Evolutionary conservation across 2,797 vertebrate species (phyloP), one percentile per base, ranked within the genome.

Genomic region (Eurystomus glaucurus): DNA sequence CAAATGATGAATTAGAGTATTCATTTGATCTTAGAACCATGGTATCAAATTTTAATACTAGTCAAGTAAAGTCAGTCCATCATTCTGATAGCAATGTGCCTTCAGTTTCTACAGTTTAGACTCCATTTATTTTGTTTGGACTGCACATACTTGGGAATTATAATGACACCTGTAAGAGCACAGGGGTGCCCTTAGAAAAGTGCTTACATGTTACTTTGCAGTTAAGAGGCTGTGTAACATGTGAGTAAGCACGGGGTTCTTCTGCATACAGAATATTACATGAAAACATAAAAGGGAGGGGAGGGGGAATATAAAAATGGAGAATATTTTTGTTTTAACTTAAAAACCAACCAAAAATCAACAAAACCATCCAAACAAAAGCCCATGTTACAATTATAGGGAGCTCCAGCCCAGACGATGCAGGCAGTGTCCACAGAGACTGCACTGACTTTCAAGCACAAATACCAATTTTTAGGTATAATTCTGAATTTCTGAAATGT

Each of bases 321-420:
- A 60, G 1, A 62, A 50, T 31, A 64, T 31, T 72, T 70, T 77
- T 14, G 6, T 54, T 92, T 87, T 52, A 76, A 77, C 48, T 57
- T 52, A 48, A 82, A 94, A 75, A 12, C 2, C 58, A 76, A 43
- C 4, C 3, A 51, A 60, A 41, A 18, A 25, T n/a, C 25, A 88
- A 31, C 8, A 55, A 35, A 78, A 50, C 1, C 0, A 3, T 14
- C 5, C 21, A 94, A 89, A 68, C 45, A 74, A 92, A 79, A 65
- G 1, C 9, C 31, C 4, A 22, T 8, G 3, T 50, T 28, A 74
- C 35, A 74, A 23, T 26, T 11, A 41, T 2, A 61, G 0, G 2
- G 15, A 85, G 4, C 19, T 86, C 19, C 31, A 83, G 61, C 29
- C 8, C 29, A 55, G 35, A 74, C 35, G 17, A 66, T 28, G 10